Conservation (phyloP, 23 tunicate species). For the Styela clava region DNA sequence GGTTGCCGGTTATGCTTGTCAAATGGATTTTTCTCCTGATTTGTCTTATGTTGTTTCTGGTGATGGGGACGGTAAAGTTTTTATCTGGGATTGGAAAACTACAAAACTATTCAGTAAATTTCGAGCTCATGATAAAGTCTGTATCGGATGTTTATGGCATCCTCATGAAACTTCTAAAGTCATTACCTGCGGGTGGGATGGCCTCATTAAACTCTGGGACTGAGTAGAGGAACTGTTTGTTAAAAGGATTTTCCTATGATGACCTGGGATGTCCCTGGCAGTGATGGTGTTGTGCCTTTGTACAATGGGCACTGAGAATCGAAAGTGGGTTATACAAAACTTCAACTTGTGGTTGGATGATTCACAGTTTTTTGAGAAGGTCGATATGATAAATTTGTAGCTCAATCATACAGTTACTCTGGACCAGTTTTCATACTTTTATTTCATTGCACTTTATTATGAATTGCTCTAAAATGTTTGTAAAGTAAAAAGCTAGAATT, state of each 20-base stretch:
- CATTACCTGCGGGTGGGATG: slow-evolving; percentile 96
- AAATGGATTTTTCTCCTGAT: slow-evolving; percentile 87
- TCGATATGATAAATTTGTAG: too few relatives aligned
- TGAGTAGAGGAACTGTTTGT: slow-evolving; percentile 14
- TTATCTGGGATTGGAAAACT: slow-evolving; percentile 99
- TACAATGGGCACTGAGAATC: background rate
- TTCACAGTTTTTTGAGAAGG: too few relatives aligned
- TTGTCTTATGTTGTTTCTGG: slow-evolving; percentile 92
- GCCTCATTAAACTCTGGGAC: slow-evolving; percentile 93
- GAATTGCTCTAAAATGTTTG: background rate
- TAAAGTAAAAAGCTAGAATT: background rate
- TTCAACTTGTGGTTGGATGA: too few relatives aligned
- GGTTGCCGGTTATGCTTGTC: slow-evolving; percentile 99
- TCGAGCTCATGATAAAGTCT: slow-evolving; percentile 89
- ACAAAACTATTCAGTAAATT: slow-evolving; percentile 89
- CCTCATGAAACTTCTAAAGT: slow-evolving; percentile 97
- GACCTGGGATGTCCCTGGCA: background rate
- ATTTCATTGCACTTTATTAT: background rate
- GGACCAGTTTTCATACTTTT: too few relatives aligned
- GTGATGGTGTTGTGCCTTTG: background rate
- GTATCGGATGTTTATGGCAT: slow-evolving; percentile 95
- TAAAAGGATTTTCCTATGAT: background rate
- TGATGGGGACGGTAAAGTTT: slow-evolving; percentile 95
- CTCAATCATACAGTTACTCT: too few relatives aligned
- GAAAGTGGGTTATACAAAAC: background rate